Evolutionary conservation across 2,797 vertebrate genomes (phyloP).

Genomic region (Adrianichthys oophorus): DNA sequence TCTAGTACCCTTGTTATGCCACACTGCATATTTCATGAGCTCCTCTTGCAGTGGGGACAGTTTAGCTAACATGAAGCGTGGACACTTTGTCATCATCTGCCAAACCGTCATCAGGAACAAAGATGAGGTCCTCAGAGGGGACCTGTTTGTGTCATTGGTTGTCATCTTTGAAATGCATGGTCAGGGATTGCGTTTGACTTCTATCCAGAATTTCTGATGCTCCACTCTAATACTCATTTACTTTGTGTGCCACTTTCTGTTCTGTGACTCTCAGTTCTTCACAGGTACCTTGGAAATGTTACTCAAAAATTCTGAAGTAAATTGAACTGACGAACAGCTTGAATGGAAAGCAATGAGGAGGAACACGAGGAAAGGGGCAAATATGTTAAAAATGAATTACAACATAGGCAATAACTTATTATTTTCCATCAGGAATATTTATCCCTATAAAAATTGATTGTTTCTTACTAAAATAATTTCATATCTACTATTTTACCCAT

Average conservation of each 20-base stretch:
- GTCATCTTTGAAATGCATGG: constrained; percentile 28
- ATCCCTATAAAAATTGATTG: too few relatives aligned
- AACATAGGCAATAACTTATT: too few relatives aligned
- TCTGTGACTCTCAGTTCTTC: not conserved
- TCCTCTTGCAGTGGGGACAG: constrained; percentile 16
- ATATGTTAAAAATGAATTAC: not conserved
- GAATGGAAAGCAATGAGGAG: not conserved
- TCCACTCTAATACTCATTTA: not conserved
- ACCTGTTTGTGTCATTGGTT: constrained; percentile 1
- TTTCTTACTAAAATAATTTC: too few relatives aligned
- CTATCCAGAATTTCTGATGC: not conserved
- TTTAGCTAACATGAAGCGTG: constrained; percentile 21
- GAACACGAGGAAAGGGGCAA: not conserved
- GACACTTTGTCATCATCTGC: constrained; percentile 47
- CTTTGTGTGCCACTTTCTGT: not conserved
- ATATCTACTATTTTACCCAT: too few relatives aligned
- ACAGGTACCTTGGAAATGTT: not conserved
- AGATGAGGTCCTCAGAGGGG: constrained; percentile 13
- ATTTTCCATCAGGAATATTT: too few relatives aligned
- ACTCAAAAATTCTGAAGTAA: constrained; percentile 8
- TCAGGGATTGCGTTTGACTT: constrained; percentile 4
- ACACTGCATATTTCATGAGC: constrained; percentile 5
- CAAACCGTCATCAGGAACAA: constrained; percentile 29
- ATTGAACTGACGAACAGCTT: not conserved
- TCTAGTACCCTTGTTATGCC: too few relatives aligned